Evolutionary conservation across 2,888 invertebrate genomes (phyloP), one percentile per base, ranked within the genome.

Genomic region (Coremacera marginata): DNA sequence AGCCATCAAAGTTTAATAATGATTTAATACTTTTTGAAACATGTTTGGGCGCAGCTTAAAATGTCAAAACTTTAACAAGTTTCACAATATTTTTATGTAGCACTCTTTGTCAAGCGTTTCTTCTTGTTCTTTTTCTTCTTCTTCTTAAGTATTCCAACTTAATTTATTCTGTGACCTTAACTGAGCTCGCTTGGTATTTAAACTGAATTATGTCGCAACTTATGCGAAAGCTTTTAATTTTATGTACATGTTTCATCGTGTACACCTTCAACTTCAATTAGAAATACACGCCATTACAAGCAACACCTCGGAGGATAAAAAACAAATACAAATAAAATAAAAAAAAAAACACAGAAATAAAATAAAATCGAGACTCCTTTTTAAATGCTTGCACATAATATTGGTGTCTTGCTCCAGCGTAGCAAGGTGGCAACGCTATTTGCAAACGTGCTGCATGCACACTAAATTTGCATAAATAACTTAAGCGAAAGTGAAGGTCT

Each of bases 381-480:
- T 44, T 44, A 44, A 44, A 44, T 44, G 14, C 44, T 44, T 44
- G 44, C 44, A 44, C 44, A 44, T 44, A 44, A 44, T 44, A 44
- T 44, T 31, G 14, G 14, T 44, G 44, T 44, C 44, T 11, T 11
- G 44, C 44, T 11, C 44, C 44, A 44, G 11, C 14, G 14, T 44
- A 11, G 44, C 44, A 55, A 55, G 65, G 70, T 27, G 52, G 70
- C 70, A 52, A 52, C 52, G 52, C 51, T 31, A 27, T 70, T 65
- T 65, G 63, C 63, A 52, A 25, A 68, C 27, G 49, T 51, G 70
- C 52, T 31, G 52, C 52, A 65, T 51, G 52, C 34, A n/a, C 44
- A 60, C 19, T n/a, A n/a, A 60, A 72, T 72, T 72, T 72, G 72
- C 72, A 72, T 72, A 62, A 62, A 72, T 72, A 72, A 72, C 72